These are phyloP conservation scores for Dryobota labecula DNA, from an alignment of 2,888 invertebrate species.

Conservation along the genomic window DNA sequence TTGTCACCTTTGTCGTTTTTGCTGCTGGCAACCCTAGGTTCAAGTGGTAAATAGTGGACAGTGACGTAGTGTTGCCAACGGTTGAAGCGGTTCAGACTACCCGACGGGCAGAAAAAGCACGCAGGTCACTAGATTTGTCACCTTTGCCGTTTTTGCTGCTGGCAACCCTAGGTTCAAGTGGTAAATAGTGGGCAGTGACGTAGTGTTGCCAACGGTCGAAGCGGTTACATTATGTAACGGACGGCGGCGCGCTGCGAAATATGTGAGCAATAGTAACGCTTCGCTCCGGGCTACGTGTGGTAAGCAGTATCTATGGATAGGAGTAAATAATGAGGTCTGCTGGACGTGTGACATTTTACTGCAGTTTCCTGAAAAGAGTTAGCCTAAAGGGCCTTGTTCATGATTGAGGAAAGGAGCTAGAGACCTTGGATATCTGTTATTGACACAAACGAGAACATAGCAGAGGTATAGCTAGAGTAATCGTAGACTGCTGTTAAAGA, in stretches of 20 bases:
- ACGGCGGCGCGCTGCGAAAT: constrained; percentile 50
- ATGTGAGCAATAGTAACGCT: constrained; percentile 45
- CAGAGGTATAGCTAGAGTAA: neutral
- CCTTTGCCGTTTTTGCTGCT: neutral
- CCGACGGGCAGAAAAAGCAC: too few relatives aligned
- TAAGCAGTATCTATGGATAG: constrained; percentile 34
- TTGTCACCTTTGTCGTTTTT: constrained; percentile 16
- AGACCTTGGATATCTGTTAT: neutral
- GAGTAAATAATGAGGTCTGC: constrained; percentile 25
- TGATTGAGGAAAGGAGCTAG: neutral
- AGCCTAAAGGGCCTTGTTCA: neutral
- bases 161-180: constrained; percentile 54
- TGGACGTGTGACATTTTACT: constrained; percentile 26
- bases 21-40: constrained; percentile 49
- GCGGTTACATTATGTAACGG: constrained; percentile 68
- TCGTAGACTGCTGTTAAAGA: neutral
- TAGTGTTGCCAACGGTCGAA: constrained; percentile 65
- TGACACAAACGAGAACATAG: neutral
- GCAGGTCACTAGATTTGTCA: constrained; percentile 12
- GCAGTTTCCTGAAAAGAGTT: constrained; percentile 19
- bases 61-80: constrained; percentile 65
- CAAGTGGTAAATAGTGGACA: constrained; percentile 58
- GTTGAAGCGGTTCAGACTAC: constrained; percentile 67
- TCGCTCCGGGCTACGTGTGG: constrained; percentile 61
- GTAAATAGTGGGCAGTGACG: constrained; percentile 63